Evolutionary conservation across 2,113 vertebrate genomes (phyloP).

Genomic region (Phycodurus eques): DNA sequence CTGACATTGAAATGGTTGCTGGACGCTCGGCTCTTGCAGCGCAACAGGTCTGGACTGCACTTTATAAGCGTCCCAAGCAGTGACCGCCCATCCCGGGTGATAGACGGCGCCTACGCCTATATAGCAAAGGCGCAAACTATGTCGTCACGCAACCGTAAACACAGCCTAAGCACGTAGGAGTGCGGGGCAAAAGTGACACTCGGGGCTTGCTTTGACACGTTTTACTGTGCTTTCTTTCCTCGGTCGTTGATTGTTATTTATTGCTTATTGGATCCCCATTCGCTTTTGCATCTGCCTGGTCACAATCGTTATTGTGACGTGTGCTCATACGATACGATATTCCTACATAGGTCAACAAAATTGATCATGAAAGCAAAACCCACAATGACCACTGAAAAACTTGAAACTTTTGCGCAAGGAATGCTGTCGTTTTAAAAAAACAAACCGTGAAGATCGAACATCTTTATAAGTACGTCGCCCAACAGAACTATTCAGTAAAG

Average conservation of each 20-base stretch:
- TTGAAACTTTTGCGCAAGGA: not conserved
- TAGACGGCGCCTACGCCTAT: not conserved
- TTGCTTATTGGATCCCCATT: no score
- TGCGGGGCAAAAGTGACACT: not conserved
- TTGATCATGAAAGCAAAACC: not conserved
- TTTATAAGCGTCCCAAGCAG: conserved; percentile 48
- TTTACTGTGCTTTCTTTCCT: not conserved
- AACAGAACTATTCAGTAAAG: no score
- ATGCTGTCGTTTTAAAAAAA: not conserved
- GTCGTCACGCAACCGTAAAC: not conserved
- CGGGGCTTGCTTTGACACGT: not conserved
- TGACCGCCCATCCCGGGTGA: conserved; percentile 58
- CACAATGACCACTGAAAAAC: not conserved
- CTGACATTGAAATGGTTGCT: not conserved
- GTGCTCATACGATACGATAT: no score
- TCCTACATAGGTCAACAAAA: not conserved
- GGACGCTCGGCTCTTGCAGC: conserved; percentile 6
- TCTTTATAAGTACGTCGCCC: no score
- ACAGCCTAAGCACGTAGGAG: no score
- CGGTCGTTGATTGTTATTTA: not conserved
- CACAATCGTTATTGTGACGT: no score
- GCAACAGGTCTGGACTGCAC: conserved; percentile 46
- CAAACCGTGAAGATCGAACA: not conserved
- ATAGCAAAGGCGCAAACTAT: not conserved
- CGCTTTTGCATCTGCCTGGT: no score